phyloP scores from a whole-genome alignment of 2,888 invertebrate genomes.

The Nemoura dubitans region DNA sequence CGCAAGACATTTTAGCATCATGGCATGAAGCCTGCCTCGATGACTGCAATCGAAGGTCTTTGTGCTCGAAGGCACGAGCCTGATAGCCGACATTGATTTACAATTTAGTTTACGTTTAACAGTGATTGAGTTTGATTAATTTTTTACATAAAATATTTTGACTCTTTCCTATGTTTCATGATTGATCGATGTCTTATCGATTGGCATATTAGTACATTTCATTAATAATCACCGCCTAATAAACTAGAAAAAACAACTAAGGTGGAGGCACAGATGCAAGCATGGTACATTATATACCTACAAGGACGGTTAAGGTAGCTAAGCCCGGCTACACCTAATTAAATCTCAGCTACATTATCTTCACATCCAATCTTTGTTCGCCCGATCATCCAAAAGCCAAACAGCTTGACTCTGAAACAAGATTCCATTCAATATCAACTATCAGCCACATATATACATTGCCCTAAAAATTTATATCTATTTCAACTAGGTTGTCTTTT shows the following conservation, averaged over 20 bases:
- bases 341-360: neutral
- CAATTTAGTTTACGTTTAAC: neutral
- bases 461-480: neutral
- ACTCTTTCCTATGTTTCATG: neutral
- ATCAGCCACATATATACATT: neutral
- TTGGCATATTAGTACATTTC: constrained; percentile 2
- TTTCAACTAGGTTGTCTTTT: neutral
- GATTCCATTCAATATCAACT: neutral
- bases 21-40: too few relatives aligned
- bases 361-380: neutral
- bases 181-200: neutral
- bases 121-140: neutral
- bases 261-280: neutral
- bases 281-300: too few relatives aligned
- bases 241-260: neutral
- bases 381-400: neutral
- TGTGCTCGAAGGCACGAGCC: neutral
- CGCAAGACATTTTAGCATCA: too few relatives aligned
- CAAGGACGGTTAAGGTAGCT: too few relatives aligned
- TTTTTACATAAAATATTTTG: neutral
- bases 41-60: too few relatives aligned
- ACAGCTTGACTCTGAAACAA: neutral
- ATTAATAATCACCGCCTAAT: neutral
- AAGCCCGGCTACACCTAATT: neutral
- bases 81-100: neutral